Evolutionary conservation across 1,140 invertebrate genomes (phyloP).

Genomic region (Parapsyche elsis): DNA sequence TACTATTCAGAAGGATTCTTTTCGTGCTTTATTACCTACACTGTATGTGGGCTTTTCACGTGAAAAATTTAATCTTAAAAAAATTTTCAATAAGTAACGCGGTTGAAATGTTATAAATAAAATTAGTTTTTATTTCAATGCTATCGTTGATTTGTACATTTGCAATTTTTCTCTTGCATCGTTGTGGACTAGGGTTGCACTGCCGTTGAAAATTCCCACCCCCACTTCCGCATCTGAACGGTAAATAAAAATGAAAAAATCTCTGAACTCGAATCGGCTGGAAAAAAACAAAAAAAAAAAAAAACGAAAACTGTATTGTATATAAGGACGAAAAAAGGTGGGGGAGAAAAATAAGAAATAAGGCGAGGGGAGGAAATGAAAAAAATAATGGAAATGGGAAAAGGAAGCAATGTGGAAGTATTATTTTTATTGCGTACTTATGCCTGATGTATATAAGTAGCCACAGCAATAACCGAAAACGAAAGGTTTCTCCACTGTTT

Average conservation of each 20-base stretch:
- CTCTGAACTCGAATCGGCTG: slow-evolving; percentile 52
- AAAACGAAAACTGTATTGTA: slow-evolving; percentile 13
- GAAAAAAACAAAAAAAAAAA: slow-evolving; percentile 53
- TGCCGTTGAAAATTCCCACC: slow-evolving; percentile 10
- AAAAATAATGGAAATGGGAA: slow-evolving; percentile 56
- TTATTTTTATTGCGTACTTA: slow-evolving; percentile 57
- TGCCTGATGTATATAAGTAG: slow-evolving; percentile 50
- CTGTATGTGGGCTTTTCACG: not conserved
- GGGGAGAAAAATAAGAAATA: slow-evolving; percentile 43
- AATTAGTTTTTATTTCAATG: too few species aligned
- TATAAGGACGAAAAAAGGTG: slow-evolving; percentile 4
- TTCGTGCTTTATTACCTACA: not conserved
- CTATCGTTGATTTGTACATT: not conserved
- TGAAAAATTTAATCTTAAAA: not conserved
- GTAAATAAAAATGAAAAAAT: slow-evolving; percentile 48
- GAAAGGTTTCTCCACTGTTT: slow-evolving; percentile 40
- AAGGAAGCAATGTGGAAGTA: slow-evolving; percentile 56
- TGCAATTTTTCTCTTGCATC: not conserved
- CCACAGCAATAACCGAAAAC: slow-evolving; percentile 46
- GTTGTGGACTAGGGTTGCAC: not conserved
- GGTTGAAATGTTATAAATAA: too few species aligned
- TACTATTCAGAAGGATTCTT: not conserved
- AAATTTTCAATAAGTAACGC: too few species aligned
- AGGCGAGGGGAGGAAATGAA: slow-evolving; percentile 50
- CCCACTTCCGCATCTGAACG: not conserved